Evolutionary conservation across 92 coral and sea anemone species (phyloP).

Genomic region (Galaxea fascicularis): DNA sequence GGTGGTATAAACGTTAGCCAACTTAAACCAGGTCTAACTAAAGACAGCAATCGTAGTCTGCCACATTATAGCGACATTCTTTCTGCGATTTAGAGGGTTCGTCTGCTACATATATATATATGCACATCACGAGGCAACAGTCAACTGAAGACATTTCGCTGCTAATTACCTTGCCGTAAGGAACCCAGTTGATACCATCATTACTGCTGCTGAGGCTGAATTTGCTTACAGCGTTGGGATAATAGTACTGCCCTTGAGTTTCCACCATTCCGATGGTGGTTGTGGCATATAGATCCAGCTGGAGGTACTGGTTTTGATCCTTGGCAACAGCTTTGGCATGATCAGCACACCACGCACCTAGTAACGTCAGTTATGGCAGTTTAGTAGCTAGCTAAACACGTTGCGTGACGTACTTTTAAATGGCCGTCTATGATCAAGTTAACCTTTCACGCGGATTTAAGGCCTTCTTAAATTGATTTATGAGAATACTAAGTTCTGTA

Average conservation of each 20-base stretch:
- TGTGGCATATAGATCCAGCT: conserved; percentile 62
- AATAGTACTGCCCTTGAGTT: conserved; percentile 76
- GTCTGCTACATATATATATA: too few relatives aligned
- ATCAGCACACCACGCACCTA: conserved; percentile 95
- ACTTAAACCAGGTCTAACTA: too few relatives aligned
- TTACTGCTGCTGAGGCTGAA: conserved; percentile 63
- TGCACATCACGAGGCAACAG: too few relatives aligned
- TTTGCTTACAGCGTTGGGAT: conserved; percentile 64
- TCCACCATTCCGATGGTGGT: conserved; percentile 73
- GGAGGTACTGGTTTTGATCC: conserved; percentile 70
- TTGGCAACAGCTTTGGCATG: conserved; percentile 76
- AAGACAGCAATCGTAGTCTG: too few relatives aligned
- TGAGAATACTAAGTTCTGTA: too few relatives aligned
- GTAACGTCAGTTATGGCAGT: background rate
- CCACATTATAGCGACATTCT: too few relatives aligned
- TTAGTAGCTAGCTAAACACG: background rate
- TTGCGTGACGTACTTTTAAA: background rate
- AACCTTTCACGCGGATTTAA: background rate
- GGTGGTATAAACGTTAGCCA: too few relatives aligned
- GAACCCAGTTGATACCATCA: conserved; percentile 73
- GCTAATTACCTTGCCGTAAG: conserved; percentile 72
- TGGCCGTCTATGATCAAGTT: background rate
- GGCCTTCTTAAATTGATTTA: too few relatives aligned
- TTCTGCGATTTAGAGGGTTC: too few relatives aligned
- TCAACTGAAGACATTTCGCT: too few relatives aligned